Evolutionary conservation across 1,140 invertebrate genomes (phyloP), one percentile per base, ranked within the genome.

Genomic region (Nomia melanderi): DNA sequence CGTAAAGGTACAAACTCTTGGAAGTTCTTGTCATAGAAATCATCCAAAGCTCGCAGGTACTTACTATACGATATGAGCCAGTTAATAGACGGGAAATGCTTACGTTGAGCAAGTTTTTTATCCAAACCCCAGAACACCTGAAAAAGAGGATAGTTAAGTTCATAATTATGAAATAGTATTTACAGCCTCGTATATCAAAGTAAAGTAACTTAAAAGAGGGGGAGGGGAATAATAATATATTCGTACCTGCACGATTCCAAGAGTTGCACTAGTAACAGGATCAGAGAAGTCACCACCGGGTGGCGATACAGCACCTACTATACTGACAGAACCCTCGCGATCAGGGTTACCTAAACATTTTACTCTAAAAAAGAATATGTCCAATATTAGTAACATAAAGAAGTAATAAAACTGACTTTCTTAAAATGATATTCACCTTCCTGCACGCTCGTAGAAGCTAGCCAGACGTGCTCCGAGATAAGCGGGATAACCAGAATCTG

Each of bases 201-300:
- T 1, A 44, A 20, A 44, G 1, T 44, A 44, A 2, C 14, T 1
- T 17, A 0, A 17, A 44, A 17, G 4, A 44, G 12, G 20, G 14
- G 6, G 41, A 44, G n/a, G n/a, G n/a, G n/a, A n/a, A n/a, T n/a
- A 44, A 44, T 17, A 70, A 27, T 20, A 23, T 23, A 9, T 72
- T 36, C 25, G 5, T 75, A 91, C 90, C 94, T 99, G 99, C 27
- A 99, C 99, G 91, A 99, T 99, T 95, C 98, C 98, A 63, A 99
- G 95, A 29, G 99, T 99, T 73, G 99, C 98, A 9, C 98, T 98
- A 7, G 99, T 99, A 31, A 99, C 99, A 77, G 99, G 99, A 95
- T 99, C 99, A 41, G 99, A 99, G 94, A 99, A 99, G 93, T 99
- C 99, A 95, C 99, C 99, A 94, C 99, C 99, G 92, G 99, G 99